Evolutionary conservation across 2,888 invertebrate genomes (phyloP), one percentile per base, ranked within the genome.

Genomic region (Lithosia quadra): DNA sequence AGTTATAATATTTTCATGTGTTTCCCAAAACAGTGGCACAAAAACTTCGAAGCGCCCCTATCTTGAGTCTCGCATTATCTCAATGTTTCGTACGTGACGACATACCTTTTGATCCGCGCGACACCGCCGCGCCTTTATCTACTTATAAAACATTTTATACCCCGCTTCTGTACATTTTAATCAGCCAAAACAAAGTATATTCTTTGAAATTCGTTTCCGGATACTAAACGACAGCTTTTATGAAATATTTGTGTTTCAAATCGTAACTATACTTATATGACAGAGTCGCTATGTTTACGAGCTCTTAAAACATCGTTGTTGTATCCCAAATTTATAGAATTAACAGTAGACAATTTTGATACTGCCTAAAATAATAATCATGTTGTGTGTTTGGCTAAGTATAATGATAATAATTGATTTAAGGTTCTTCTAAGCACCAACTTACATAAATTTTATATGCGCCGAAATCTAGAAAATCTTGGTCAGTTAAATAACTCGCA

Each of bases 131-230:
- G 67, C 79, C 78, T 92, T 89, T 92, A 91, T 91, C 90, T 86
- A 78, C 86, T 81, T 86, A 88, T 87, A 90, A 90, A 90, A 90
- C 86, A 87, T 88, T 89, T 91, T 89, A 88, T 87, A 85, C 82
- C 81, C 86, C 84, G 91, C 94, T 92, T 90, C 92, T 91, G 89
- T 94, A 92, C 93, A 94, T 94, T 92, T 93, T 93, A 93, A 94
- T 92, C 90, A 92, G 90, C 75, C 83, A 86, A 88, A 90, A 88
- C 87, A 86, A 87, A 86, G 81, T 83, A 80, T 83, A 84, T 93
- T 92, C 92, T 88, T 78, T 88, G 92, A 92, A 93, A 90, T 92
- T 90, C 83, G 89, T 92, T 88, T 87, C 86, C 86, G 86, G 86
- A 87, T 91, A 89, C 86, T 92, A 89, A 91, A 91, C 81, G 87